Base-by-base conservation (phyloP, 2,797 vertebrate genomes). In the Poeciliopsis gracilis region DNA sequence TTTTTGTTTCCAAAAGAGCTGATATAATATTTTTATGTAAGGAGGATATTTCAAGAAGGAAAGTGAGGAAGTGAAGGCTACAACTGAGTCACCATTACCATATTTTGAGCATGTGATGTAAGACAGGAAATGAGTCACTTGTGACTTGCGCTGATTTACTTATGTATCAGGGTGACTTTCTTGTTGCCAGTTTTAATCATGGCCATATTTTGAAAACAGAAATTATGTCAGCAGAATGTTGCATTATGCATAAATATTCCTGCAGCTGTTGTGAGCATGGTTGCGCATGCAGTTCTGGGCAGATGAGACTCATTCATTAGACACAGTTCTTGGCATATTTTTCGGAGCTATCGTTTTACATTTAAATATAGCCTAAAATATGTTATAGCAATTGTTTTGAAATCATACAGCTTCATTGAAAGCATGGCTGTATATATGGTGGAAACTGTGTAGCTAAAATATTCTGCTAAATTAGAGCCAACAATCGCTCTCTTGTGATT, bases 161-260 rank as follows among this genome's bases (percentile, higher is more conserved):
- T 67, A 45, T 41, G 78, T 75, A 74, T 81, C 30, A 86, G 38
- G 38, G 38, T n/a, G 41, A 69, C 38, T 69, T 69, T 69, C 41
- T 25, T 69, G 66, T 43, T 43, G 80, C 88, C 87, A 84, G 88
- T 76, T 86, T 73, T 23, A 63, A 78, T 81, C 82, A 84, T 49
- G 38, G 81, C 82, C 80, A 73, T 41, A 36, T 66, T 81, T 75
- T 90, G 92, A 87, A 91, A 53, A 41, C 36, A 41, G 36, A 41
- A 38, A 67, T 41, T 67, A 67, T 23, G 36, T 67, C 82, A 78
- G 70, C n/a, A 33, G 51, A 82, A 69, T 45, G 41, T 69, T n/a
- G 23, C 38, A 69, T 45, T 67, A 38, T 67, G 20, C 38, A 43
- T 69, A 25, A 69, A 69, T 25, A 69, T 43, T 69, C 66, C 66